A percentile compares a stretch with the other conserved stretches of the same genome.
These are phyloP conservation scores for Dryobates pubescens DNA, from an alignment of 2,797 vertebrate genomes.

Conservation along the genomic window DNA sequence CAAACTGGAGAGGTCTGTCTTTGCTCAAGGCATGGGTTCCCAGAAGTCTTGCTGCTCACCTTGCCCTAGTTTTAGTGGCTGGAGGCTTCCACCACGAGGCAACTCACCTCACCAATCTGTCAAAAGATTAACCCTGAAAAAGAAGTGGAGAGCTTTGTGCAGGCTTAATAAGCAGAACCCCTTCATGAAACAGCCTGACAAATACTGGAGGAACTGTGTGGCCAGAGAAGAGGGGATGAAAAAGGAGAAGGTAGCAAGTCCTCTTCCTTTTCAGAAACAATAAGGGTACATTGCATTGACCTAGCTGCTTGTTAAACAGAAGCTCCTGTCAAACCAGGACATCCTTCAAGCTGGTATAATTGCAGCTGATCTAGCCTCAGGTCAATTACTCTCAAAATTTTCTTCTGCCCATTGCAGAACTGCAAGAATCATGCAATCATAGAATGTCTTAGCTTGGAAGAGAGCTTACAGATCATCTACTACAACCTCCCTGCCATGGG, in stretches of 20 bases:
- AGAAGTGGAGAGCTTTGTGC: not conserved
- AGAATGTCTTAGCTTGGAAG: too few relatives aligned
- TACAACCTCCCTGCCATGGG: too few relatives aligned
- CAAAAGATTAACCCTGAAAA: conserved; percentile 36
- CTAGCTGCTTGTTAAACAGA: conserved; percentile 10
- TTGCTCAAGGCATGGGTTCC: not conserved
- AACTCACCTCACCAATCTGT: not conserved
- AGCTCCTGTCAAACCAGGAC: not conserved
- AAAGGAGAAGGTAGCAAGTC: not conserved
- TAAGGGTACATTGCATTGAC: not conserved
- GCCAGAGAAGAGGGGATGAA: not conserved
- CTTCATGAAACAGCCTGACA: not conserved
- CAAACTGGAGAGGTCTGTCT: not conserved
- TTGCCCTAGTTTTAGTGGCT: conserved; percentile 21
- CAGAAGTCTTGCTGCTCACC: conserved; percentile 33
- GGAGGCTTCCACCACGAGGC: not conserved
- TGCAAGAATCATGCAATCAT: not conserved
- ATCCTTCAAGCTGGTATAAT: not conserved
- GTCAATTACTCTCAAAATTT: not conserved
- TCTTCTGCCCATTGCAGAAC: not conserved
- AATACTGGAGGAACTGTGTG: not conserved
- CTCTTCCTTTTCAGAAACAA: not conserved
- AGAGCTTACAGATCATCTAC: too few relatives aligned
- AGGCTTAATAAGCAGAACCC: not conserved
- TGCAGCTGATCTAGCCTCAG: not conserved